A percentile compares a stretch with the other conserved stretches of the same genome.
Evolutionary conservation across 2,113 vertebrate genomes (phyloP).

Genomic region (Cyanoderma ruficeps): DNA sequence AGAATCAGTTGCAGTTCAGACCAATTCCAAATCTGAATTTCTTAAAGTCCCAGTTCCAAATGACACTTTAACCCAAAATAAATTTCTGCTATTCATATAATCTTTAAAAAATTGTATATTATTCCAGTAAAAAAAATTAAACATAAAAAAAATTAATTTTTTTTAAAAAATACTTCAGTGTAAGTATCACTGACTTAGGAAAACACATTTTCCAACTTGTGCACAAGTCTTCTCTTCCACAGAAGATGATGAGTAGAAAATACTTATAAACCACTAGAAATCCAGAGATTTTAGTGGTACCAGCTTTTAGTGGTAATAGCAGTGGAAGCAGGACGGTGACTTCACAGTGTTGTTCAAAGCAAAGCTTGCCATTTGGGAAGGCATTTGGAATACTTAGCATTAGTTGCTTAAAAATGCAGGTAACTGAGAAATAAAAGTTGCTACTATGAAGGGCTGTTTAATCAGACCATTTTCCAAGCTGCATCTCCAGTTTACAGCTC

Average conservation of each 20-base stretch:
- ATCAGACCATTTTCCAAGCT: neutral
- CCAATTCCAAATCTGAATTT: neutral
- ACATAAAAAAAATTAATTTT: too few relatives aligned
- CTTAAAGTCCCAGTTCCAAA: neutral
- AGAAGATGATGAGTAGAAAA: neutral
- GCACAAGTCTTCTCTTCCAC: neutral
- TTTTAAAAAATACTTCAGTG: neutral
- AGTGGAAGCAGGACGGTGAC: neutral
- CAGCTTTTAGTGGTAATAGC: neutral
- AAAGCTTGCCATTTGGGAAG: neutral
- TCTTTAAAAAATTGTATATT: neutral
- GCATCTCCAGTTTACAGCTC: neutral
- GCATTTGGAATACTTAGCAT: neutral
- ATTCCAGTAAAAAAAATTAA: neutral
- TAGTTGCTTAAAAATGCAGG: neutral
- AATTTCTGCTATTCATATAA: neutral
- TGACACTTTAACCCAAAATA: neutral
- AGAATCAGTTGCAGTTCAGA: neutral
- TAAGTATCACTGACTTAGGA: neutral
- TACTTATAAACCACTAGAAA: neutral
- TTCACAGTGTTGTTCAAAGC: neutral
- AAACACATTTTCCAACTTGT: neutral
- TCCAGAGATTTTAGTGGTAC: too few relatives aligned
- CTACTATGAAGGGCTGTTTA: neutral
- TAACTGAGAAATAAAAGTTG: neutral